Base-by-base conservation (phyloP, 2,797 vertebrate species). In the Sternarchorhynchus goeldii region DNA sequence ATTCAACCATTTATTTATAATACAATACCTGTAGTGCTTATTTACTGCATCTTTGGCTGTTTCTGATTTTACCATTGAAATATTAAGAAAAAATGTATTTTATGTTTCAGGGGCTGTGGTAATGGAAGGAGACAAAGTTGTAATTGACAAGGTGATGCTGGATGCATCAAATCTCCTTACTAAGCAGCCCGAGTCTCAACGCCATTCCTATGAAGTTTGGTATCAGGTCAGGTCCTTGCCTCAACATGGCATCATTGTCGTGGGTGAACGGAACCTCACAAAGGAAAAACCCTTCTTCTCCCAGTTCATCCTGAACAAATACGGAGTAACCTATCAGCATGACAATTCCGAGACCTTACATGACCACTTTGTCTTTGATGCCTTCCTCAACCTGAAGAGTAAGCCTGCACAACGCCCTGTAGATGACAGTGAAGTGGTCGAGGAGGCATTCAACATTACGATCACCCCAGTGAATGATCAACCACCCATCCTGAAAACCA, bases 281-380 rank as follows among this genome's bases (percentile, higher is more conserved):
- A 90, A 88, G 83, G 95, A 95, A 85, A 96, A 97, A 74, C 94
- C 95, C 1, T 94, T 93, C 84, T 98, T 98, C 83, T 96, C 95
- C 36, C 96, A 98, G 6, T 93, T 93, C 45, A 90, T 95, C 20
- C 68, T 98, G 64, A 95, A 93, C 89, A 95, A 93, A 84, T 95
- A 95, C 80, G 95, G 95, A 71, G 92, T 97, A 82, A 87, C 87
- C 5, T 97, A 97, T 73, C 18, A 92, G 58, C 96, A 97, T 0
- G 94, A 98, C 91, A 88, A 96, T 91, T 97, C 96, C 0, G 97
- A 97, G 88, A 95, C 93, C 0, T 87, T 87, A 25, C 71, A 1
- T 0, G 97, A 98, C 87, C 89, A 77, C 69, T 98, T 99, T 79
- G 86, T 81, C 39, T 96, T 97, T 82, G 92, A 90, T 2, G 85